Conservation (phyloP, 2,797 vertebrate genomes). For the Phyllotis vaccarum region DNA sequence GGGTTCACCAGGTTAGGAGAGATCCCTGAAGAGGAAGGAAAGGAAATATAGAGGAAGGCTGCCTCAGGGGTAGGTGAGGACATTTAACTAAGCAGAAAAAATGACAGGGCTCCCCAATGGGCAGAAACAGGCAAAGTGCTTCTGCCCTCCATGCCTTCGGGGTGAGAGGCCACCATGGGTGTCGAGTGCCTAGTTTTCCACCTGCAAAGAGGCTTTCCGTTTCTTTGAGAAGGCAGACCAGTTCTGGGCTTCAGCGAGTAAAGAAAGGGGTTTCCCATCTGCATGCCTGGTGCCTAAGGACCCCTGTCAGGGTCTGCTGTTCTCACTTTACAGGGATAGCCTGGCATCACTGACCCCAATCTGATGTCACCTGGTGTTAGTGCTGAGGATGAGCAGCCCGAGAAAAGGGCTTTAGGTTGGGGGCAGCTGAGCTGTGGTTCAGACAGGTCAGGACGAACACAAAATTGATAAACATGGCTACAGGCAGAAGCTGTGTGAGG, state of each 20-base stretch:
- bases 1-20: neutral
- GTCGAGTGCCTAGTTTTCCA: conserved; percentile 43
- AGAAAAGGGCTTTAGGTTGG: neutral
- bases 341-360: neutral
- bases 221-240: conserved; percentile 22
- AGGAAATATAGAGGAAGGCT: neutral
- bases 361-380: neutral
- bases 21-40: conserved; percentile 28
- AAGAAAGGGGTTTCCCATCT: neutral
- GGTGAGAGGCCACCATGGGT: neutral
- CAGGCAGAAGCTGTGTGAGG: no score
- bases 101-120: neutral
- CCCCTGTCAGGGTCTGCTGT: neutral
- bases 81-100: neutral
- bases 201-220: conserved; percentile 48
- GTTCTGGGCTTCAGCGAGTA: neutral
- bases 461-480: neutral
- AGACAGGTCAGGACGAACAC: neutral
- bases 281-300: neutral
- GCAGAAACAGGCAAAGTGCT: neutral
- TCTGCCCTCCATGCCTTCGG: neutral
- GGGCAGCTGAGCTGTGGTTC: neutral
- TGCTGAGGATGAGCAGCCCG: neutral
- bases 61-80: neutral
- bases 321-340: neutral